These are phyloP conservation scores for Chionoecetes opilio DNA, from an alignment of 1,140 invertebrate species.

Conservation along the genomic window DNA sequence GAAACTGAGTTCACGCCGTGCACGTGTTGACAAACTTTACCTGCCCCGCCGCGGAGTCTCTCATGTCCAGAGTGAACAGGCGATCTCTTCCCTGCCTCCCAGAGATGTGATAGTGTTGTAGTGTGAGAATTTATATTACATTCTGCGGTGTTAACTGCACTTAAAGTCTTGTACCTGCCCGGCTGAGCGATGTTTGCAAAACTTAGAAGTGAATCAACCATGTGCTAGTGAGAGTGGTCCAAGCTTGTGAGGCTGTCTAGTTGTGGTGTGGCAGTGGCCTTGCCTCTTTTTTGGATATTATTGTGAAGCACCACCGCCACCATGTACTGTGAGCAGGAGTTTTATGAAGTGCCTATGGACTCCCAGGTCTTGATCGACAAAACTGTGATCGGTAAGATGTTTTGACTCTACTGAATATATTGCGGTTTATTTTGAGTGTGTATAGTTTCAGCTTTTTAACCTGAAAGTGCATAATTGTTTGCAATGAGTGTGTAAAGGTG, in stretches of 20 bases:
- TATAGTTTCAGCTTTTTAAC: not conserved
- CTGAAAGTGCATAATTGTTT: not conserved
- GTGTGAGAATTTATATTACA: not conserved
- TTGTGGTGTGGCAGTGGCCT: not conserved
- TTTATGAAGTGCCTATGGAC: conserved; percentile 68
- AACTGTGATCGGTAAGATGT: conserved; percentile 71
- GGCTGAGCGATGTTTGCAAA: not conserved
- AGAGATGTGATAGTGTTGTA: not conserved
- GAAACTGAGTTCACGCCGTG: conserved; percentile 62
- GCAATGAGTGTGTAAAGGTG: not conserved
- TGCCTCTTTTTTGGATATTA: not conserved
- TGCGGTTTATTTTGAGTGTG: not conserved
- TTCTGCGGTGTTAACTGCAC: not conserved
- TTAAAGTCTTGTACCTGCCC: not conserved
- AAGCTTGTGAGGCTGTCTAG: not conserved
- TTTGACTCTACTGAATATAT: not conserved
- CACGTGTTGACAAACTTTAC: conserved; percentile 69
- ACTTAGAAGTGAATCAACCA: conserved; percentile 51
- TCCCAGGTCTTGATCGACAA: conserved; percentile 73
- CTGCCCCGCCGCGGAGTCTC: conserved; percentile 31
- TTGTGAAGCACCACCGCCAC: not conserved
- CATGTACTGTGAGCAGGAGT: conserved; percentile 71
- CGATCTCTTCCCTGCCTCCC: not conserved
- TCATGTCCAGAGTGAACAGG: conserved; percentile 2
- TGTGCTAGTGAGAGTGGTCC: conserved; percentile 61